Conservation (phyloP, 2,113 vertebrate genomes). For the Chionodraco myersi region DNA sequence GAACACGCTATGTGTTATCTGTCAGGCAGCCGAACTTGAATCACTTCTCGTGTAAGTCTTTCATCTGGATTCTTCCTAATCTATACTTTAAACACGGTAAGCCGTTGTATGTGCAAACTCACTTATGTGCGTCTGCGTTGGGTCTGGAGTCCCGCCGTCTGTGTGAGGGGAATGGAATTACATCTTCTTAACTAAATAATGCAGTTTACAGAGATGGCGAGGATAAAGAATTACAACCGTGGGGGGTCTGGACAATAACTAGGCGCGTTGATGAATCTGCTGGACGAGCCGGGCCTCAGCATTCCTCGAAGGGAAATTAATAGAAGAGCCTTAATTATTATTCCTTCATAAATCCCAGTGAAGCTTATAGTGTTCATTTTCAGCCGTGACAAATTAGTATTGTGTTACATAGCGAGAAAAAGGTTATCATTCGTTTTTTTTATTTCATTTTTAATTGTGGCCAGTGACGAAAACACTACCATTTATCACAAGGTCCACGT, state of each 20-base stretch:
- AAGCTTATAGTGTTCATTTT: constrained; percentile 62
- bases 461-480: constrained; percentile 16
- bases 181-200: constrained; percentile 78
- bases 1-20: constrained; percentile 26
- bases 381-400: constrained; percentile 58
- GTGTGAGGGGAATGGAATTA: constrained; percentile 71
- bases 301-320: constrained; percentile 71
- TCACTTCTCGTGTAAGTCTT: constrained; percentile 49
- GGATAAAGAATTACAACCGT: constrained; percentile 78
- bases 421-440: constrained; percentile 34
- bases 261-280: constrained; percentile 76
- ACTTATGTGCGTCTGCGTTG: constrained; percentile 46
- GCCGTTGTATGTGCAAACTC: constrained; percentile 55
- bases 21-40: constrained; percentile 52
- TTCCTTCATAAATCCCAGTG: constrained; percentile 61
- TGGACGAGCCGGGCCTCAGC: constrained; percentile 60
- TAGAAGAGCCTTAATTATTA: constrained; percentile 57
- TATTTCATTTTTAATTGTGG: constrained; percentile 33
- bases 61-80: constrained; percentile 63
- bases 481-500: constrained; percentile 22
- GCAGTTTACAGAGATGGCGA: constrained; percentile 80
- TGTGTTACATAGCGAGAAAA: constrained; percentile 47
- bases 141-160: constrained; percentile 45
- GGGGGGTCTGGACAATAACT: constrained; percentile 80
- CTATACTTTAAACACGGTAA: constrained; percentile 72